Evolutionary conservation across 2,888 invertebrate genomes (phyloP).

Genomic region (Pinctada fucata): DNA sequence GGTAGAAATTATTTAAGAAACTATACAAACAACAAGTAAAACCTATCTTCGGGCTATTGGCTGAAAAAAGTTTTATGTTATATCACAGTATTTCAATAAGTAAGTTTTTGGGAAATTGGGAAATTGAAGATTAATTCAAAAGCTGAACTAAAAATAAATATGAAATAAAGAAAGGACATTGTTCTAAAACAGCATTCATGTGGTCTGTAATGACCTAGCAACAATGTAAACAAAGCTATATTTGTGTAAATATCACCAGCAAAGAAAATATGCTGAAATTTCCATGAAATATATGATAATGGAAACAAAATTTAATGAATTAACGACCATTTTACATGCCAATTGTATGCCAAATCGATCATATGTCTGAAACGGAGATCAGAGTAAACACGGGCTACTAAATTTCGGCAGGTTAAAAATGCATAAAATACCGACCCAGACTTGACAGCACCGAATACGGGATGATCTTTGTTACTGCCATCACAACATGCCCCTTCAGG

Average conservation of each 20-base stretch:
- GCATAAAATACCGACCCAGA: slow-evolving; percentile 82
- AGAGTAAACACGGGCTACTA: neutral
- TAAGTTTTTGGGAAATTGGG: too few species aligned
- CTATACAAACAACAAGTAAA: too few species aligned
- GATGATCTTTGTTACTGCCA: slow-evolving; percentile 50
- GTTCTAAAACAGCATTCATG: too few species aligned
- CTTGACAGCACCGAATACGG: slow-evolving; percentile 89
- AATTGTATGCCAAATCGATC: neutral
- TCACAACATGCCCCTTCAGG: slow-evolving; percentile 30
- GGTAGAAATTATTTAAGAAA: too few species aligned
- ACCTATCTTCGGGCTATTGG: too few species aligned
- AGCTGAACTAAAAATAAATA: too few species aligned
- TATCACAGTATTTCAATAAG: too few species aligned
- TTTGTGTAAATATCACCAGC: too few species aligned
- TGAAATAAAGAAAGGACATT: too few species aligned
- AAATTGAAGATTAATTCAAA: too few species aligned
- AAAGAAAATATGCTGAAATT: too few species aligned
- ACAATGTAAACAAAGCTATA: slow-evolving; percentile 9
- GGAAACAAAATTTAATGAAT: neutral
- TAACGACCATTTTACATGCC: neutral
- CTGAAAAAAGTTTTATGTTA: too few species aligned
- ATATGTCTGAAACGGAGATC: neutral
- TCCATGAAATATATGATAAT: neutral
- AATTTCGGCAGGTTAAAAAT: neutral
- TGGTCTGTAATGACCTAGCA: neutral